Evolutionary conservation across 2,888 invertebrate genomes (phyloP), one percentile per base, ranked within the genome.

Genomic region (Agrochola macilenta): DNA sequence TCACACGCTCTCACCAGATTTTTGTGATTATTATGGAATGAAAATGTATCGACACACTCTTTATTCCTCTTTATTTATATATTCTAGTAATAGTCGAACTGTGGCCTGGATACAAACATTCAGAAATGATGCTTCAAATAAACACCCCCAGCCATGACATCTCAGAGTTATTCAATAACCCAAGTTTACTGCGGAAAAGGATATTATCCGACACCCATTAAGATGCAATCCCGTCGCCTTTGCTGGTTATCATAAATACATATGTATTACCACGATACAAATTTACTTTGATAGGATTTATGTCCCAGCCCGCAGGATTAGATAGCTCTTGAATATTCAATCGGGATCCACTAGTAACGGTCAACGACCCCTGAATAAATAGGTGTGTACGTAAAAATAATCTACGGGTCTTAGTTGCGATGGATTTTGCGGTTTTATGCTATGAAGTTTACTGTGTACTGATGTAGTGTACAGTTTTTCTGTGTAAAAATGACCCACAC

Each of bases 261-360:
- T 86, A 86, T 86, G 84, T 86, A 87, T 87, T 71, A 76, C 84
- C 80, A 63, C 69, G 73, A 82, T 84, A 78, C 83, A 84, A 83
- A 83, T 87, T 77, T 77, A 74, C 79, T 84, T 77, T 81, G 82
- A 81, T 82, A 79, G 77, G 73, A 79, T 82, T 87, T 86, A 84
- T 77, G 73, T 63, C 61, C 70, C 79, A 17, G 69, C 11, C 66
- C 76, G 57, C 43, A 74, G 83, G 79, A 83, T 85, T 80, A 88
- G 85, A 66, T 57, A 58, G 69, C 78, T 84, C 73, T n/a, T 88
- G 87, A 88, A 88, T 88, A 88, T 88, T 88, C 88, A 88, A 68
- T 60, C n/a, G 58, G 63, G 70, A 35, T 69, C 71, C 76, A 77
- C 72, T 81, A 85, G 80, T 69, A 61, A 76, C 79, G 80, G 70